Percentiles rank a stretch among this genome's conserved stretches.
phyloP scores from a whole-genome alignment of 2,797 vertebrate species.

The Orestias chungarensis region DNA sequence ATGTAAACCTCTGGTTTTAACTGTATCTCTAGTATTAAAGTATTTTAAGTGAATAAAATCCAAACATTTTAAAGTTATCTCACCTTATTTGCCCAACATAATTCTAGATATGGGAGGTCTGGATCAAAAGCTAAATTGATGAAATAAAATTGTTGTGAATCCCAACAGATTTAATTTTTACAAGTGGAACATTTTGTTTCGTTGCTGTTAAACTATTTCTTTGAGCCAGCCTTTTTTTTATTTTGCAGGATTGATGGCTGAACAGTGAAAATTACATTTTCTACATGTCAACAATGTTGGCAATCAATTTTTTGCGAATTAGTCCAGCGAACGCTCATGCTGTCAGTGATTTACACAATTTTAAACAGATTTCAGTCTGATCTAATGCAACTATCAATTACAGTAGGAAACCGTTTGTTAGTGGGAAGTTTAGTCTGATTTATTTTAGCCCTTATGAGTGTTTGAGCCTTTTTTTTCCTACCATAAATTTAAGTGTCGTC shows the following conservation, averaged over 20 bases:
- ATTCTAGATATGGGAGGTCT: neutral
- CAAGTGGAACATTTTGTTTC: neutral
- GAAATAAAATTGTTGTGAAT: neutral
- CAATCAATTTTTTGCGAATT: constrained; percentile 11
- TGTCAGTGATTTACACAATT: neutral
- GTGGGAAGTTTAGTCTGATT: constrained; percentile 30
- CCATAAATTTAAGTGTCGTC: constrained; percentile 52
- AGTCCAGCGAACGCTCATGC: neutral
- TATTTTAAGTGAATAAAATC: neutral
- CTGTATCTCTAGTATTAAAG: neutral
- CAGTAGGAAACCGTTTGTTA: constrained; percentile 28
- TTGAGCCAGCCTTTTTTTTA: neutral
- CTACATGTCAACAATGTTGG: constrained; percentile 2
- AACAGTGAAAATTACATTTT: neutral
- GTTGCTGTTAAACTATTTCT: neutral
- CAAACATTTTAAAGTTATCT: neutral
- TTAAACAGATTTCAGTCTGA: constrained; percentile 3
- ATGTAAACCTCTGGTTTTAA: neutral
- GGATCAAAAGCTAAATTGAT: neutral
- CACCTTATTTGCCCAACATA: neutral
- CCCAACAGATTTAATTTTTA: too few species aligned
- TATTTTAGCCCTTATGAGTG: constrained; percentile 35
- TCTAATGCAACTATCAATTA: constrained; percentile 19
- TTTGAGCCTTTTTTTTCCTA: constrained; percentile 17
- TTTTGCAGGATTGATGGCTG: neutral